Conservation (phyloP, 2,888 invertebrate species). For the Entomobrya multifasciata region DNA sequence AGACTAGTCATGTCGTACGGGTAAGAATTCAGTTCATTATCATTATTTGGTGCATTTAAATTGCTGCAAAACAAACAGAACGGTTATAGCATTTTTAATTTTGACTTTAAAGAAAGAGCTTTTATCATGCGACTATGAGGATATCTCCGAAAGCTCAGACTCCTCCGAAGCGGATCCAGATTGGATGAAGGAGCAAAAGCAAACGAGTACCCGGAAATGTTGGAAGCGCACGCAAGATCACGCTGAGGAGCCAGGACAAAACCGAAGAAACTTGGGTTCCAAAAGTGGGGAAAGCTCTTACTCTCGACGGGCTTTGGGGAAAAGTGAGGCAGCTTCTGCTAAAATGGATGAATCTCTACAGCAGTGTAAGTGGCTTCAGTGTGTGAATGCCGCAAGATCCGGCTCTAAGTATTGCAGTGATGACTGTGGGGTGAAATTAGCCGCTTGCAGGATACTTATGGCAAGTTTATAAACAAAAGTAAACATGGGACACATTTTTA, state of each 20-base stretch:
- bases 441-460: slow-evolving; percentile 91
- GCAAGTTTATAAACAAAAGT: too few relatives aligned
- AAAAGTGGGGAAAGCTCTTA: background rate
- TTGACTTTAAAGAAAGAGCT: background rate
- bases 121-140: background rate
- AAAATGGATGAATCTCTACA: background rate
- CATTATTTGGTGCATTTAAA: too few relatives aligned
- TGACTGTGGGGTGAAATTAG: slow-evolving; percentile 93
- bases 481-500: background rate
- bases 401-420: slow-evolving; percentile 97
- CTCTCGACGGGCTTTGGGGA: background rate
- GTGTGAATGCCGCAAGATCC: slow-evolving; percentile 88
- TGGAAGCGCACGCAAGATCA: background rate
- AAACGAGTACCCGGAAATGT: background rate
- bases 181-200: background rate
- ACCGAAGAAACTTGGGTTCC: background rate
- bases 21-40: too few relatives aligned
- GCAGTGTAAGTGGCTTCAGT: slow-evolving; percentile 96
- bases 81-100: too few relatives aligned
- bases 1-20: too few relatives aligned
- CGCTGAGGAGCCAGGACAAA: slow-evolving; percentile 20
- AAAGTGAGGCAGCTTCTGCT: slow-evolving; percentile 34
- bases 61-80: too few relatives aligned
- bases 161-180: background rate
- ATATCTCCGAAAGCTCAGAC: background rate